Evolutionary conservation across 2,888 invertebrate genomes (phyloP), one percentile per base, ranked within the genome.

Genomic region (Molanna angustata): DNA sequence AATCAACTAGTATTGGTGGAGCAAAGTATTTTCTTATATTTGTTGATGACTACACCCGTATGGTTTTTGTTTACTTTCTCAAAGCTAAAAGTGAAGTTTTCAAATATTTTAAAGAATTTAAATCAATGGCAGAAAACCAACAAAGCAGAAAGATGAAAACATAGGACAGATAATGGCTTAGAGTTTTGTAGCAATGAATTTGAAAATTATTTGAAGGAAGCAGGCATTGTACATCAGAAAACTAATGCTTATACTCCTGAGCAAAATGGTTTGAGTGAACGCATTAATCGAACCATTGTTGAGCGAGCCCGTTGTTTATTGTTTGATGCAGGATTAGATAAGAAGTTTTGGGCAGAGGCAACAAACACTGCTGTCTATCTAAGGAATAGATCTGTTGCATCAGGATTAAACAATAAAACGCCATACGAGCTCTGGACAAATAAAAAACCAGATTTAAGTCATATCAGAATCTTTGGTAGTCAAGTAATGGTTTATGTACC

Each of bases 361-460:
- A 11, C 18, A 4, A n/a, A 16, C 13, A 37, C 37, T 16, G 37
- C 37, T 4, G 18, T 17, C 11, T 37, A 37, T 16, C 18, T 16
- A 16, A 37, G 18, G 11, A 37, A 37, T 16, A 37, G 37, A 13
- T 17, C 17, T 16, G 17, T 18, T 16, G 18, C 37, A 6, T 3
- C 18, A 7, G 37, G 17, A 16, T 16, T 37, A 4, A n/a, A 16
- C 11, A 37, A 37, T 16, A 37, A 17, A 17, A 37, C 37, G 4
- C 37, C 37, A 37, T 37, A n/a, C 18, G 37, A 37, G 18, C 17
- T 18, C 6, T 37, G 37, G 37, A 37, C 37, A 9, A 18, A 18
- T 6, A 14, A 3, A 37, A 37, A 37, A 37, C 37, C 37, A 17
- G 37, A 37, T 37, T 17, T 37, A 4, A 7, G n/a, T 16, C 37